Conservation (phyloP, 1,140 invertebrate genomes). For the Anoplolepis gracilipes region DNA sequence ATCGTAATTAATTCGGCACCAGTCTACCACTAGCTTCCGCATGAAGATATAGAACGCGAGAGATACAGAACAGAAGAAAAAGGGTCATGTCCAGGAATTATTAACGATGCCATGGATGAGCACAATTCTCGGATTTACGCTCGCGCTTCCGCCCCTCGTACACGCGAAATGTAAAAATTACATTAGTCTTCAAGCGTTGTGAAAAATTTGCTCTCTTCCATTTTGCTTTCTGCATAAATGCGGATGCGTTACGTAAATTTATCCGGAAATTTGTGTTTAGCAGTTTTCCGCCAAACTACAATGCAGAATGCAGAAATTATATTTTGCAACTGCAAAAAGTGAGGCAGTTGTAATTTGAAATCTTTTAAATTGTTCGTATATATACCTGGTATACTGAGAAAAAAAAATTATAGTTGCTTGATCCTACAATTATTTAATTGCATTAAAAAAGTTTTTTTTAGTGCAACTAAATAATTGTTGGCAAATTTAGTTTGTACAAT, state of each 20-base stretch:
- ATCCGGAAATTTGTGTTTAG: slow-evolving; percentile 31
- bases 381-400: background rate
- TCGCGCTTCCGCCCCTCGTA: background rate
- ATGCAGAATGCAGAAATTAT: slow-evolving; percentile 22
- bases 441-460: too few species aligned
- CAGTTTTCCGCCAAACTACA: slow-evolving; percentile 9
- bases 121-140: slow-evolving; percentile 57
- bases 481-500: too few species aligned
- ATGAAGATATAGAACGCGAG: slow-evolving; percentile 25
- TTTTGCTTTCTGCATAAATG: background rate
- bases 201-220: slow-evolving; percentile 24
- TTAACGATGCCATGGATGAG: slow-evolving; percentile 65
- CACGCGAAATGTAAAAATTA: slow-evolving; percentile 37
- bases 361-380: slow-evolving; percentile 11
- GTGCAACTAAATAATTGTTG: too few species aligned
- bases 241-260: slow-evolving; percentile 7
- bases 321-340: slow-evolving; percentile 45
- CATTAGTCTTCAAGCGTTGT: slow-evolving; percentile 35
- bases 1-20: slow-evolving; percentile 68
- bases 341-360: background rate
- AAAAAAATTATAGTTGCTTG: too few species aligned
- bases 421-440: too few species aligned
- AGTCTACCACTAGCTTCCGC: slow-evolving; percentile 55
- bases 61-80: slow-evolving; percentile 45
- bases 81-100: slow-evolving; percentile 61